phyloP scores from a whole-genome alignment of 2,797 vertebrate species.

The Ctenopoma multispine region DNA sequence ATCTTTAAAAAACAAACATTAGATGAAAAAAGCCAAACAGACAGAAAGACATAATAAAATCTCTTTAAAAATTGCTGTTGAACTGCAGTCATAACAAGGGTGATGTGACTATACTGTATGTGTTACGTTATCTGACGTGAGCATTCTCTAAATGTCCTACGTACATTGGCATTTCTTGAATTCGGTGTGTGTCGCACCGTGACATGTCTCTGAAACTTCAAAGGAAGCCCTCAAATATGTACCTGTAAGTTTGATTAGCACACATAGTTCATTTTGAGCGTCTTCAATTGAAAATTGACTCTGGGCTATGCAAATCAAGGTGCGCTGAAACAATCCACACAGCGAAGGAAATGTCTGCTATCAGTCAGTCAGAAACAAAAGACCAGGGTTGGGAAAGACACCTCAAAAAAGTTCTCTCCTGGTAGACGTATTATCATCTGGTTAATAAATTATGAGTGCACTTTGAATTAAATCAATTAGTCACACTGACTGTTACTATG shows the following conservation, averaged over 20 bases:
- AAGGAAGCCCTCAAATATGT: constrained; percentile 29
- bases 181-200: not conserved
- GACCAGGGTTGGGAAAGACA: not conserved
- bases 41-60: not conserved
- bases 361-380: constrained; percentile 27
- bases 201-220: constrained; percentile 39
- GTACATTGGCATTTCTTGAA: not conserved
- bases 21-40: not conserved
- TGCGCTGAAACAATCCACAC: constrained; percentile 40
- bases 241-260: constrained; percentile 41
- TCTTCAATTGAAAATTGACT: constrained; percentile 20
- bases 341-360: constrained; percentile 16
- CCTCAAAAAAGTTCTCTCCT: constrained; percentile 4
- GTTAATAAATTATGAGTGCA: constrained; percentile 48
- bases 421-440: constrained; percentile 22
- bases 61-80: too few relatives aligned
- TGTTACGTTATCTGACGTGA: not conserved
- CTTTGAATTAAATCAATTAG: constrained; percentile 51
- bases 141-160: not conserved
- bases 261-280: constrained; percentile 27
- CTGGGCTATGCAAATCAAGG: constrained; percentile 44
- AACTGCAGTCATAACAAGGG: too few relatives aligned
- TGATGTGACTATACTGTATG: not conserved
- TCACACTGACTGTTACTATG: constrained; percentile 10
- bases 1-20: too few relatives aligned